A percentile compares a stretch with the other conserved stretches of the same genome.
phyloP scores from a whole-genome alignment of 2,888 invertebrate species.

The Torymus auratus region DNA sequence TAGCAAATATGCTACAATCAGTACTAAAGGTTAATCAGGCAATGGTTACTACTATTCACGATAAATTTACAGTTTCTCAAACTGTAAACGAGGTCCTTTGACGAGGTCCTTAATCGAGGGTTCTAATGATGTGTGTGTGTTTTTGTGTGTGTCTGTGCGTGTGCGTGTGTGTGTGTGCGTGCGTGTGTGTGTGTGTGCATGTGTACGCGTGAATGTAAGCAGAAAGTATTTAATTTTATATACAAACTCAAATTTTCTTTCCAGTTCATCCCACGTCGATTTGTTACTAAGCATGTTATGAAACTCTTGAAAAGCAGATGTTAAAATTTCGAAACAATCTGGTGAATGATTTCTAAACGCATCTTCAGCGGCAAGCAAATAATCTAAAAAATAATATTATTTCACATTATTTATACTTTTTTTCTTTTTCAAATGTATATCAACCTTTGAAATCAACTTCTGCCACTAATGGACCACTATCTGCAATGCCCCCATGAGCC shows the following conservation, averaged over 20 bases:
- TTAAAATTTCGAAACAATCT: slow-evolving; percentile 83
- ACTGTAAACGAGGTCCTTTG: no score
- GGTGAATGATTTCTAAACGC: slow-evolving; percentile 84
- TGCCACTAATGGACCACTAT: slow-evolving; percentile 92
- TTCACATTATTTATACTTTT: background rate
- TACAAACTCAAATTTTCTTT: slow-evolving; percentile 84
- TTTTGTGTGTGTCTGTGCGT: slow-evolving; percentile 91
- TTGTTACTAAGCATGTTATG: slow-evolving; percentile 81
- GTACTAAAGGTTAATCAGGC: no score
- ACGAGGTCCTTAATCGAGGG: slow-evolving; percentile 78
- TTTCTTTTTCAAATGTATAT: background rate
- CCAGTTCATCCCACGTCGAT: slow-evolving; percentile 81
- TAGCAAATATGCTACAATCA: no score
- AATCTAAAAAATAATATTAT: slow-evolving; percentile 79
- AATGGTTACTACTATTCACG: no score
- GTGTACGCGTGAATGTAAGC: slow-evolving; percentile 78
- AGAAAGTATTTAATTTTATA: background rate
- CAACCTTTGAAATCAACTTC: slow-evolving; percentile 90
- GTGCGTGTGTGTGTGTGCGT: slow-evolving; percentile 93
- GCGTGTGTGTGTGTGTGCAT: slow-evolving; percentile 93
- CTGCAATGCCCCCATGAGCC: slow-evolving; percentile 89
- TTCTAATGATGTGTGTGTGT: slow-evolving; percentile 88
- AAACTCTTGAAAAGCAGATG: slow-evolving; percentile 83
- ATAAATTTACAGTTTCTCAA: no score
- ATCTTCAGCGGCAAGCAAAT: slow-evolving; percentile 87